Percentiles rank a stretch among this genome's conserved stretches.
phyloP scores from a whole-genome alignment of 2,113 vertebrate genomes.

The human (Homo sapiens) region GRCh38 chr6:81745001-81745500 shows the following conservation, averaged over 20 bases:
- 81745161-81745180: not conserved
- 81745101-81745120: not conserved
- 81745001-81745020: not conserved
- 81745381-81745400: not conserved
- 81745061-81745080: not conserved
- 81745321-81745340: not conserved
- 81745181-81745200: not conserved
- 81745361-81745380: not conserved
- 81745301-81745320: conserved; percentile 9
- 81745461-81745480: not conserved
- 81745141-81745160: not conserved
- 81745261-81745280: not conserved
- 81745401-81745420: not conserved
- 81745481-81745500: not conserved
- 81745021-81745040: not conserved
- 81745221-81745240: not conserved
- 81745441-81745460: not conserved
- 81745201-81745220: not conserved
- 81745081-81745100: not conserved
- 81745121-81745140: not conserved
- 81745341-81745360: not conserved
- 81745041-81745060: not conserved
- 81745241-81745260: not conserved
- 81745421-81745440: not conserved
- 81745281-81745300: not conserved